Conservation (phyloP, 2,888 invertebrate genomes). For the Sclerodermus sp. region DNA sequence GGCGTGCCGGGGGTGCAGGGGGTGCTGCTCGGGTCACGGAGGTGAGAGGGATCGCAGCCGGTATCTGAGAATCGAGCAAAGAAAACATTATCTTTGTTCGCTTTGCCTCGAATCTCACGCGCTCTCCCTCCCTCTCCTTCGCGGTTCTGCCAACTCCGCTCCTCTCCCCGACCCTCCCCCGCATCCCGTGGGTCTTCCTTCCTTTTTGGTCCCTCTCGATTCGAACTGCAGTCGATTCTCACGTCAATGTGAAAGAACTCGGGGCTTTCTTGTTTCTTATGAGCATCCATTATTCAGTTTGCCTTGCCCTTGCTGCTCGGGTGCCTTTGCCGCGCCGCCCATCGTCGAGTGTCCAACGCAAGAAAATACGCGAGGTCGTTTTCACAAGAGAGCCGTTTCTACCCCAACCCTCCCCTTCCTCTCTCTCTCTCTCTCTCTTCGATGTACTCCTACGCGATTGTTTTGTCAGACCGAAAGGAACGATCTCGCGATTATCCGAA, state of each 20-base stretch:
- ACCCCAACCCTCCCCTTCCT: background rate
- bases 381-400: background rate
- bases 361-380: background rate
- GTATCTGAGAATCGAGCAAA: conserved; percentile 10
- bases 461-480: too few relatives aligned
- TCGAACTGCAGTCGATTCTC: conserved; percentile 15
- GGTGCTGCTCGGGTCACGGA: conserved; percentile 6
- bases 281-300: conserved; percentile 29
- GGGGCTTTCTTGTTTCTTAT: conserved; percentile 20
- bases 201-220: too few relatives aligned
- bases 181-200: too few relatives aligned
- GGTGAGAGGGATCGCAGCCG: conserved; percentile 8
- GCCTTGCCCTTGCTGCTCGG: conserved; percentile 14
- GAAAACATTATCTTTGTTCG: conserved; percentile 8
- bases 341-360: background rate
- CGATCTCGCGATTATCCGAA: too few relatives aligned
- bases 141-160: background rate
- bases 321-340: conserved; percentile 5
- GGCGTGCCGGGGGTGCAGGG: too few relatives aligned
- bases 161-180: too few relatives aligned
- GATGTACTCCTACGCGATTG: background rate
- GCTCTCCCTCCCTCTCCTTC: conserved; percentile 1
- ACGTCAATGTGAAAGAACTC: conserved; percentile 16
- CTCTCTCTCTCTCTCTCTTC: background rate
- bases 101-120: conserved; percentile 8